Evolutionary conservation across 2,797 vertebrate genomes (phyloP).

Genomic region (Brotula barbata): DNA sequence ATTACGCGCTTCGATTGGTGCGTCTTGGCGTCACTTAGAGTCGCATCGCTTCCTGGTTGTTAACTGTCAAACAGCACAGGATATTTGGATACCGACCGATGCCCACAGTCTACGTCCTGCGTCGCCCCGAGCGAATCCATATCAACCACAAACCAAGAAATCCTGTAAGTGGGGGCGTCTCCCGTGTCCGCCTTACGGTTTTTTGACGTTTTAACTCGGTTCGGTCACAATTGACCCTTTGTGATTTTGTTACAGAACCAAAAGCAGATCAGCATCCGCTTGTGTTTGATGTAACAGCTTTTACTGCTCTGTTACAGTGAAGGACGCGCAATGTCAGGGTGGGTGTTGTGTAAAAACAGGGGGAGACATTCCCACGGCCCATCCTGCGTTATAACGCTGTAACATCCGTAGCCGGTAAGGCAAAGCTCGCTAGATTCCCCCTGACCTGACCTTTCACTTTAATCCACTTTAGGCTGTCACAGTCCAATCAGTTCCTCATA

Average conservation of each 20-base stretch:
- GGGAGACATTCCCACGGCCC: neutral
- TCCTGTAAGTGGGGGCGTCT: constrained; percentile 69
- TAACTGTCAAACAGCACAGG: constrained; percentile 49
- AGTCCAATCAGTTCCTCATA: too few species aligned
- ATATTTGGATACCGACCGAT: constrained; percentile 32
- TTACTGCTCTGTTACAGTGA: neutral
- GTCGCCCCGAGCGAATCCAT: constrained; percentile 35
- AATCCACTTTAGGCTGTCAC: constrained; percentile 24
- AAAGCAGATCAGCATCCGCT: constrained; percentile 6
- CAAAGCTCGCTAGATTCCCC: neutral
- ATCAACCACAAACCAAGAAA: constrained; percentile 32
- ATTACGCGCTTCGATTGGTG: constrained; percentile 53
- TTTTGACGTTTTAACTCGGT: neutral
- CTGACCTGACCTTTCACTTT: constrained; percentile 14
- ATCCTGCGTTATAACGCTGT: neutral
- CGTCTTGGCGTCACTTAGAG: constrained; percentile 30
- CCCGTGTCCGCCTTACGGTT: neutral
- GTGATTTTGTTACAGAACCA: constrained; percentile 1
- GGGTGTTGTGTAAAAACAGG: neutral
- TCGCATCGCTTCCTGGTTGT: constrained; percentile 64
- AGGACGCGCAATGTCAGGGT: neutral
- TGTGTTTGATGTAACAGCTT: neutral
- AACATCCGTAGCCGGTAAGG: neutral
- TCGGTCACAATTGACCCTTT: neutral
- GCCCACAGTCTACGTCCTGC: constrained; percentile 31